A percentile compares a stretch with the other conserved stretches of the same genome.
Conservation (phyloP, 2,113 vertebrate species). For the Falcunculus frontatus region DNA sequence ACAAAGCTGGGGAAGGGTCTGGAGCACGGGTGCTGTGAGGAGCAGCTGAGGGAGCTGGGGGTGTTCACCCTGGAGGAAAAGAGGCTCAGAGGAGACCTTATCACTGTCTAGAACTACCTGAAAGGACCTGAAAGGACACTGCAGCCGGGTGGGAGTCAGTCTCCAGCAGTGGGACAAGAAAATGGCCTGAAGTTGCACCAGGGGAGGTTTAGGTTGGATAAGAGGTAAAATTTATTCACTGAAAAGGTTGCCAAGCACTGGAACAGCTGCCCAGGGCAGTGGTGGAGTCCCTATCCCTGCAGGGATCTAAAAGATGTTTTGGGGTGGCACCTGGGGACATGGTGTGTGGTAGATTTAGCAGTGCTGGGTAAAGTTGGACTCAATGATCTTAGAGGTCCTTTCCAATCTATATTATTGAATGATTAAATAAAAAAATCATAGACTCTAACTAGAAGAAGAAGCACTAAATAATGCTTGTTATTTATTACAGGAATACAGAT, state of each 20-base stretch:
- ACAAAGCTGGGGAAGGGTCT: not conserved
- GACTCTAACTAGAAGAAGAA: not conserved
- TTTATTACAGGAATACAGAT: not conserved
- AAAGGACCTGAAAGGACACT: not conserved
- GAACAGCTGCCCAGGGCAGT: not conserved
- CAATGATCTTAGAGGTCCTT: rapidly evolving
- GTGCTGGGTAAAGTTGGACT: not conserved
- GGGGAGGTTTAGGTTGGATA: not conserved
- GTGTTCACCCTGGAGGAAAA: not conserved
- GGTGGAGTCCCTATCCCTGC: not conserved
- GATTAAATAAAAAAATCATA: not conserved
- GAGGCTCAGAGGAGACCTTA: not conserved
- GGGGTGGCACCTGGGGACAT: not conserved
- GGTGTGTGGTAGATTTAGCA: not conserved
- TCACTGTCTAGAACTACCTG: not conserved
- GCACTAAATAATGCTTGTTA: not conserved
- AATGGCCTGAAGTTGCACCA: not conserved
- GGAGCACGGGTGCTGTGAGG: not conserved
- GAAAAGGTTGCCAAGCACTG: not conserved
- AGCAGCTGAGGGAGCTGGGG: not conserved
- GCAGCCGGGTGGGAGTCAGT: rapidly evolving
- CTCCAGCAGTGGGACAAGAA: not conserved
- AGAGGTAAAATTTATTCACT: not conserved
- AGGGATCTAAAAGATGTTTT: not conserved
- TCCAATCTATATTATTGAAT: not conserved